These are phyloP conservation scores for Falcunculus frontatus DNA, from an alignment of 2,113 vertebrate species.

Conservation along the genomic window DNA sequence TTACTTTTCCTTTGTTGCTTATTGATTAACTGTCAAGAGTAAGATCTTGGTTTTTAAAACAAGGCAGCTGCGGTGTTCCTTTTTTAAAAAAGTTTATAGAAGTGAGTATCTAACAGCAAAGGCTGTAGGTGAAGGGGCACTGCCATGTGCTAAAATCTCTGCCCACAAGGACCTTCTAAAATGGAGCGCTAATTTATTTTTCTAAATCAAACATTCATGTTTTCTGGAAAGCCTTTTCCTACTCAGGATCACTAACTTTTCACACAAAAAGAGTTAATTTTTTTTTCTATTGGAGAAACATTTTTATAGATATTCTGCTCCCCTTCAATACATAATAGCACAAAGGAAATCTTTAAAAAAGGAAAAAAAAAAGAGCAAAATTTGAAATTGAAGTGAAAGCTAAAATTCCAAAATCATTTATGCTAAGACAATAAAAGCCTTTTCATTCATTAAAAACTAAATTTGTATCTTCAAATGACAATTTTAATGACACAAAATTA, in stretches of 20 bases:
- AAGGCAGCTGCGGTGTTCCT: conserved; percentile 33
- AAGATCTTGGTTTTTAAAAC: conserved; percentile 59
- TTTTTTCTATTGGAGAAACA: neutral
- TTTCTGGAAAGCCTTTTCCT: neutral
- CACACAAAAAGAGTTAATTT: neutral
- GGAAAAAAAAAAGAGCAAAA: neutral
- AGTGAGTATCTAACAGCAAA: neutral
- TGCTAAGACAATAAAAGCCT: neutral
- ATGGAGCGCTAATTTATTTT: neutral
- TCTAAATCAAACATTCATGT: neutral
- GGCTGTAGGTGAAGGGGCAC: neutral
- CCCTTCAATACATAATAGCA: neutral
- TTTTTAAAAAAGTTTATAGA: neutral
- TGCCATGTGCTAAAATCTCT: neutral
- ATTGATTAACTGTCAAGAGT: conserved; percentile 72
- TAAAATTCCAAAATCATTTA: neutral
- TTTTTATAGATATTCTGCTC: neutral
- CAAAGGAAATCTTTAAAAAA: neutral
- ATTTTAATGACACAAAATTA: neutral
- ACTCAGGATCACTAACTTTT: neutral
- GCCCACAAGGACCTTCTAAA: neutral
- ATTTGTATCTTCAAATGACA: neutral
- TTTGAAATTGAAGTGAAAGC: neutral
- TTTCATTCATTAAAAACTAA: neutral
- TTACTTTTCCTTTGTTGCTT: conserved; percentile 70